Percentiles rank a stretch among this genome's conserved stretches.
Evolutionary conservation across 2,797 vertebrate species (phyloP).

Genomic region (Trachops cirrhosus): DNA sequence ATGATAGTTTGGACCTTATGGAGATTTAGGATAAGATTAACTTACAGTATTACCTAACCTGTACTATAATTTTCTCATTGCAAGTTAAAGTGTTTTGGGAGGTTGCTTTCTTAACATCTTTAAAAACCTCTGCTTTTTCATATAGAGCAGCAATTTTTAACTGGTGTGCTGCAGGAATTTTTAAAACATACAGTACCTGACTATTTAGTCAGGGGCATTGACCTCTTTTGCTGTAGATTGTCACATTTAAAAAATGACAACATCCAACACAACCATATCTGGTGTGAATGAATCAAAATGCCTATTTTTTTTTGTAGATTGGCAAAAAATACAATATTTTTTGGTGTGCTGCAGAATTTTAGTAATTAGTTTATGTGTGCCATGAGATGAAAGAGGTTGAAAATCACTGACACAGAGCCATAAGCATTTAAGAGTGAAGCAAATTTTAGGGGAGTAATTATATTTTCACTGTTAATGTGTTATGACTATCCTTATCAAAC

Average conservation of each 20-base stretch:
- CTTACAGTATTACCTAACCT: background rate
- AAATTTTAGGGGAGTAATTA: background rate
- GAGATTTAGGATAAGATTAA: constrained; percentile 33
- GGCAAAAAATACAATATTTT: background rate
- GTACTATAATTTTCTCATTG: constrained; percentile 21
- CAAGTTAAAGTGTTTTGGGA: constrained; percentile 28
- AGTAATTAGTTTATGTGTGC: background rate
- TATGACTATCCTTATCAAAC: background rate
- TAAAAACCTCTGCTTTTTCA: background rate
- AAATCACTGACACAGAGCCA: background rate
- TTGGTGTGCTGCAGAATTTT: background rate
- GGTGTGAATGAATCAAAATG: background rate
- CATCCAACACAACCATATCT: background rate
- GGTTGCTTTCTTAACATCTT: constrained; percentile 10
- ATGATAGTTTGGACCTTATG: background rate
- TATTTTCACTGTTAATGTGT: background rate
- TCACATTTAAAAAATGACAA: background rate
- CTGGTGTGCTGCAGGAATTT: background rate
- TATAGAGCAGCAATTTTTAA: background rate
- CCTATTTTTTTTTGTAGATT: background rate
- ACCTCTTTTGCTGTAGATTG: background rate
- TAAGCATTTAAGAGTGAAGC: background rate
- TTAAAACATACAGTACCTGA: background rate
- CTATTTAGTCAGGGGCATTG: background rate
- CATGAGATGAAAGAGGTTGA: background rate